Base-by-base conservation (phyloP, 2,113 vertebrate species). In the Pseudopipra pipra region DNA sequence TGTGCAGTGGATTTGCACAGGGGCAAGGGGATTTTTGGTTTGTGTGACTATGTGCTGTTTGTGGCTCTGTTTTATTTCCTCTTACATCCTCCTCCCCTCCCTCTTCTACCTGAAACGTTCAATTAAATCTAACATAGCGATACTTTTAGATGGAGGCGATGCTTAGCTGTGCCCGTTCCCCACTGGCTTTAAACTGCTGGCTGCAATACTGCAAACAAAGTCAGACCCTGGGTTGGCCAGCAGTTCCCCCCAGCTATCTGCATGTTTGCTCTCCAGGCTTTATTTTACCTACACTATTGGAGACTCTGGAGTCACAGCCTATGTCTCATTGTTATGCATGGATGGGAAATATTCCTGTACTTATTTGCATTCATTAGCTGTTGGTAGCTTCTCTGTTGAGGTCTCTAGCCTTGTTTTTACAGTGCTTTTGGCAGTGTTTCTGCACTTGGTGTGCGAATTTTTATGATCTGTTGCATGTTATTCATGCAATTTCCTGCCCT, bases 401-500 rank as follows among this genome's bases (percentile, higher is more conserved):
- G 97, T 98, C 97, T 96, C 96, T 96, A 96, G 96, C 96, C 97
- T 95, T 97, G 97, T 97, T 98, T 98, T 97, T 96, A 97, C 96
- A 96, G 96, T 97, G 98, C 97, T 98, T 96, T 97, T 98, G 96
- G 97, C 97, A 97, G 94, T 97, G 97, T 97, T 98, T 98, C 97
- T 96, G 97, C 96, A 95, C 85, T 97, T 90, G 91, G 97, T 97
- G 97, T 97, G 97, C 97, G 98, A 98, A 98, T 98, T 98, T 98
- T 98, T 98, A 96, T 96, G 95, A 97, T 98, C 97, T 98, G 95
- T 98, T 98, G 98, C 98, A 98, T 98, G 98, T 98, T 98, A 97
- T 98, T 98, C 97, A 94, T 98, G 94, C 98, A 97, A 97, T 98
- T 98, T 99, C 98, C 98, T 98, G 97, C 97, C 96, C 98, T 97